Evolutionary conservation across 1,140 invertebrate species (phyloP).

Genomic region (Sinella curviseta): DNA sequence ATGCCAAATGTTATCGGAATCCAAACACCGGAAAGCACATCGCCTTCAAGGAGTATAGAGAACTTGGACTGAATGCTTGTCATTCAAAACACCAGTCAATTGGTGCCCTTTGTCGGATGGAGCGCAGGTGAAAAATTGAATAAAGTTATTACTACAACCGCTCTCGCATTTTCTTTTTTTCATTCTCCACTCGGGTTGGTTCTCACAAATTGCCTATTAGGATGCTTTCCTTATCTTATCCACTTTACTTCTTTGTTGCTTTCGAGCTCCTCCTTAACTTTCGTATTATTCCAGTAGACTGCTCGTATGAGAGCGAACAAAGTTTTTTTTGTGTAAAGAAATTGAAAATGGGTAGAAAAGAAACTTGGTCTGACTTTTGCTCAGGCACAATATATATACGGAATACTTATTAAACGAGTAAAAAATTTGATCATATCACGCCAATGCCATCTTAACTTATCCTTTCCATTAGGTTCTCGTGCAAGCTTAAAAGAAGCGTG

Average conservation of each 20-base stretch:
- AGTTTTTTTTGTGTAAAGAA: no score
- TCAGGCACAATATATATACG: no score
- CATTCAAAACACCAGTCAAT: constrained; percentile 26
- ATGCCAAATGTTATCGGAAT: constrained; percentile 20
- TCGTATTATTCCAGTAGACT: no score
- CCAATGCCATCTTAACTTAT: background rate
- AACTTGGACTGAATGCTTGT: constrained; percentile 3
- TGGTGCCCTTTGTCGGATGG: constrained; percentile 5
- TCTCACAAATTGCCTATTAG: no score
- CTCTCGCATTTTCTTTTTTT: background rate
- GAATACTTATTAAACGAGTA: background rate
- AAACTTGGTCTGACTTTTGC: no score
- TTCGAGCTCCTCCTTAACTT: no score
- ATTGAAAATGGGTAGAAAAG: no score
- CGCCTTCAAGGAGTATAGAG: constrained; percentile 8
- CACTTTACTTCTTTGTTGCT: no score
- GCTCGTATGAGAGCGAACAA: no score
- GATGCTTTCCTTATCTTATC: no score
- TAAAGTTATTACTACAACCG: background rate
- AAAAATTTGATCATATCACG: background rate
- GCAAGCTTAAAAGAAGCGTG: no score
- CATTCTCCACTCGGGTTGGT: background rate
- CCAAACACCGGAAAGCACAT: constrained; percentile 12
- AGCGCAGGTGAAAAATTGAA: constrained; percentile 15
- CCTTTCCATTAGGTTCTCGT: no score